Evolutionary conservation across 2,797 vertebrate species (phyloP).

Genomic region (Numenius phaeopus): DNA sequence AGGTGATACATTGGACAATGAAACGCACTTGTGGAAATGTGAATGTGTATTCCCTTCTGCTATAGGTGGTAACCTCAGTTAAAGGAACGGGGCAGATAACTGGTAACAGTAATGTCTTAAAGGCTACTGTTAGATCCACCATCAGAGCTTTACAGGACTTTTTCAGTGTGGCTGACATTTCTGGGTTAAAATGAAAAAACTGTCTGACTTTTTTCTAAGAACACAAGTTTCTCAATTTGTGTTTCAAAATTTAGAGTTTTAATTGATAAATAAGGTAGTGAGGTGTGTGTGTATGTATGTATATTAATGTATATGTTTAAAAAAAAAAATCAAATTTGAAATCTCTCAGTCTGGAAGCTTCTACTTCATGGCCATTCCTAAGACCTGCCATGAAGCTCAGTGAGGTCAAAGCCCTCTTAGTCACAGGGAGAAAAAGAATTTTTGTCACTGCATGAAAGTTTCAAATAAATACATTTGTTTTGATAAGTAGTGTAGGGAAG

Average conservation of each 20-base stretch:
- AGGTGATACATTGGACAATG: background rate
- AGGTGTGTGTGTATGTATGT: background rate
- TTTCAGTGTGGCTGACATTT: background rate
- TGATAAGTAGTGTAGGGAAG: background rate
- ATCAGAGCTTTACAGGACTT: background rate
- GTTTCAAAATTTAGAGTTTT: background rate
- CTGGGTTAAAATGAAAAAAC: background rate
- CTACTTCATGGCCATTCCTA: background rate
- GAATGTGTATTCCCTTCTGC: background rate
- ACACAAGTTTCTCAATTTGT: background rate
- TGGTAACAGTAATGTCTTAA: background rate
- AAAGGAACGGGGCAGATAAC: background rate
- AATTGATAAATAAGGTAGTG: background rate
- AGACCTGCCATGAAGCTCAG: background rate
- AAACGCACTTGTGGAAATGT: background rate
- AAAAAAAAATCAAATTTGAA: background rate
- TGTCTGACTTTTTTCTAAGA: background rate
- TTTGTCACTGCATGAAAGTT: background rate
- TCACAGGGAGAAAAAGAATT: background rate
- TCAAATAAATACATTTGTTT: background rate
- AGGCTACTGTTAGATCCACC: background rate
- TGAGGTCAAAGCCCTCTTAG: background rate
- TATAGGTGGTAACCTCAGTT: background rate
- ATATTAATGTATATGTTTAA: background rate
- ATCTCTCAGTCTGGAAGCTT: background rate